A percentile compares a stretch with the other conserved stretches of the same genome.
phyloP scores from a whole-genome alignment of 2,888 invertebrate genomes.

The Archaeoteleia sp. region DNA sequence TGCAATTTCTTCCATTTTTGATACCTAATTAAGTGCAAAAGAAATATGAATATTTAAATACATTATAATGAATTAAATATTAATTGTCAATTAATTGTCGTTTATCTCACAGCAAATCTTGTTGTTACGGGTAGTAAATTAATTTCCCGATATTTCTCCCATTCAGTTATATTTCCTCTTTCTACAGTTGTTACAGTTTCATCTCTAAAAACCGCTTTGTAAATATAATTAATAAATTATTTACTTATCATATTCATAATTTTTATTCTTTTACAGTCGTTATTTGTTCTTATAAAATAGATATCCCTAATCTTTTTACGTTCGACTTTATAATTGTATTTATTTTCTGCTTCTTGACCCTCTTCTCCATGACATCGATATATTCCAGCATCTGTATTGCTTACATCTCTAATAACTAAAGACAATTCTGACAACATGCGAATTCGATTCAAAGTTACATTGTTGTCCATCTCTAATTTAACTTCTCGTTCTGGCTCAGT shows the following conservation, averaged over 20 bases:
- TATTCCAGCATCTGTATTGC: constrained; percentile 74
- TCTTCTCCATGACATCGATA: constrained; percentile 76
- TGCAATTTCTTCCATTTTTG: constrained; percentile 73
- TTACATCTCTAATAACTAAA: constrained; percentile 74
- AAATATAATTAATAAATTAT: neutral
- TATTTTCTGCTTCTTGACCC: constrained; percentile 70
- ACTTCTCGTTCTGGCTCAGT: constrained; percentile 71
- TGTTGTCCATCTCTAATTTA: constrained; percentile 75
- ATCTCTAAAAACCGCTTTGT: constrained; percentile 58
- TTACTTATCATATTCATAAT: neutral
- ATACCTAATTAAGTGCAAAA: constrained; percentile 61
- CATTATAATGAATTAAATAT: neutral
- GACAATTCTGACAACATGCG: constrained; percentile 74
- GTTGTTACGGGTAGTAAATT: constrained; percentile 75
- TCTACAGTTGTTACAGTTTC: constrained; percentile 54
- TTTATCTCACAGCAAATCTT: constrained; percentile 68
- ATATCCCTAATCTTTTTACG: too few species aligned
- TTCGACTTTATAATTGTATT: constrained; percentile 76
- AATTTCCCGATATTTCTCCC: constrained; percentile 76
- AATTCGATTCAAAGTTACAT: constrained; percentile 73
- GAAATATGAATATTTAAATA: neutral
- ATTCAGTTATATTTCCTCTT: constrained; percentile 75
- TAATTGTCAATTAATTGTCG: constrained; percentile 2
- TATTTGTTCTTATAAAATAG: too few species aligned
- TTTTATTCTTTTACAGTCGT: constrained; percentile 6